Percentiles rank a stretch among this genome's conserved stretches.
Evolutionary conservation across 2,888 invertebrate species (phyloP).

Genomic region (Pollenia amentaria): DNA sequence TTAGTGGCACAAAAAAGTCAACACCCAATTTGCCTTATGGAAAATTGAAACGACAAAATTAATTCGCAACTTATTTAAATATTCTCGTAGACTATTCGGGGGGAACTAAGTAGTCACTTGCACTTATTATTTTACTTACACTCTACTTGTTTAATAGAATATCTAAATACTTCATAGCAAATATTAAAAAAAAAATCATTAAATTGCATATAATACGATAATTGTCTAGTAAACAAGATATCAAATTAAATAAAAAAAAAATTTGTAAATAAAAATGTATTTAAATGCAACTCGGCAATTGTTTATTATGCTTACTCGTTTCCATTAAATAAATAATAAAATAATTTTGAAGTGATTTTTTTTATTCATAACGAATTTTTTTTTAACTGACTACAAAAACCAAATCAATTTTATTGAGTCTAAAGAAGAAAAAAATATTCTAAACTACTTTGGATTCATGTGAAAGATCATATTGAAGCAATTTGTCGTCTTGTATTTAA

Average conservation of each 20-base stretch:
- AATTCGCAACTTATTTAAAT: constrained; percentile 54
- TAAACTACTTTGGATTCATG: constrained; percentile 29
- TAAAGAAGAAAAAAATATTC: not conserved
- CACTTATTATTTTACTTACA: constrained; percentile 14
- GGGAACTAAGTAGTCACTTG: not conserved
- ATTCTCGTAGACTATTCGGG: constrained; percentile 30
- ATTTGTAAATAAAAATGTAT: constrained; percentile 17
- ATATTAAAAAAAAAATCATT: constrained; percentile 19
- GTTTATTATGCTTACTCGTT: not conserved
- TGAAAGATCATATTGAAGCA: constrained; percentile 50
- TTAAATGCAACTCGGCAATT: constrained; percentile 23
- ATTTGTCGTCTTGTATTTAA: constrained; percentile 63
- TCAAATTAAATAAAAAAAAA: constrained; percentile 15
- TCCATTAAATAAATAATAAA: constrained; percentile 11
- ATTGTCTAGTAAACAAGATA: constrained; percentile 37
- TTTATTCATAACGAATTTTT: not conserved
- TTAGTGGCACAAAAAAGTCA: constrained; percentile 41
- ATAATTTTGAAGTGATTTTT: constrained; percentile 17
- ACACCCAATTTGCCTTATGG: constrained; percentile 8
- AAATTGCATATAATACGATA: constrained; percentile 49
- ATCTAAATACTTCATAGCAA: not conserved
- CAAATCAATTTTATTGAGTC: constrained; percentile 34
- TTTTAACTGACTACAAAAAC: not conserved
- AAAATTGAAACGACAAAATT: not conserved
- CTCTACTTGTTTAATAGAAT: constrained; percentile 44